phyloP scores from a whole-genome alignment of 2,113 vertebrate species.

The Anseranas semipalmata region DNA sequence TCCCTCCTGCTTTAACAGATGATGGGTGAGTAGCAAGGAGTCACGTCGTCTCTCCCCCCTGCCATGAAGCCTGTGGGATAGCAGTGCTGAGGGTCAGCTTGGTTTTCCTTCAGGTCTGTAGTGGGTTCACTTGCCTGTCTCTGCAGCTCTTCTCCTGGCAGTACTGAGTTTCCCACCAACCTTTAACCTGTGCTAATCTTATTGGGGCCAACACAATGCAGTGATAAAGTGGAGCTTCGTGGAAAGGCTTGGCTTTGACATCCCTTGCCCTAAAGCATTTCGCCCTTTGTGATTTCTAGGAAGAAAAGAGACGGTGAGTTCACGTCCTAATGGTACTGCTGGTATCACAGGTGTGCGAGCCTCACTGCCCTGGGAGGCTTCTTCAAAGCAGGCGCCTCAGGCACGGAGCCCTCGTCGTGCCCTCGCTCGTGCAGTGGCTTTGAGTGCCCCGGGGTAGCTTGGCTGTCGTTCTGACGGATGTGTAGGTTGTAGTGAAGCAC shows the following conservation, averaged over 20 bases:
- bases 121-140: too few species aligned
- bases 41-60: background rate
- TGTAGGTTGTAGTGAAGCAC: background rate
- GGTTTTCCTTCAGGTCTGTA: background rate
- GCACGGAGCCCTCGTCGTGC: background rate
- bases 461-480: background rate
- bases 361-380: background rate
- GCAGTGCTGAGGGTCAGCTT: background rate
- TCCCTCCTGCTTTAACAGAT: background rate
- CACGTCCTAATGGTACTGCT: background rate
- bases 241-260: background rate
- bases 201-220: too few species aligned
- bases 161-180: too few species aligned
- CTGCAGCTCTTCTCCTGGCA: too few species aligned
- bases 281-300: rapidly evolving
- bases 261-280: background rate
- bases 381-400: background rate
- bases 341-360: background rate
- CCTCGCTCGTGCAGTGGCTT: background rate
- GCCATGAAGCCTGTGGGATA: background rate
- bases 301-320: background rate
- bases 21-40: background rate
- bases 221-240: background rate
- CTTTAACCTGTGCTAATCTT: too few species aligned
- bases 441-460: background rate